Percentiles rank a stretch among this genome's conserved stretches.
Evolutionary conservation across 2,113 vertebrate species (phyloP).

Genomic region (Nothobranchius kuhntae): DNA sequence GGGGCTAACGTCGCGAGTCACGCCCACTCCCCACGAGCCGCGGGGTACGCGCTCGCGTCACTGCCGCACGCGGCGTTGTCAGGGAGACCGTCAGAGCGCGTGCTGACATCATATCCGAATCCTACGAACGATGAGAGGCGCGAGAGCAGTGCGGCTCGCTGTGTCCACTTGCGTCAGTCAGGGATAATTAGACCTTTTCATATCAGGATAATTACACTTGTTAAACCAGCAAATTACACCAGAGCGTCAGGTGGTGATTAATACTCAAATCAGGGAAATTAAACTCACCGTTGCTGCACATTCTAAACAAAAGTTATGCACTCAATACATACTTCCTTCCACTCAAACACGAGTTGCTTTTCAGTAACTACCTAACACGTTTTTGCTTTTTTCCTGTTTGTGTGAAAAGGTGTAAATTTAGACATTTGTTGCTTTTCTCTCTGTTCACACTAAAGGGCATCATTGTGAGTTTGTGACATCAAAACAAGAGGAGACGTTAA

Average conservation of each 20-base stretch:
- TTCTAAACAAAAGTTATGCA: neutral
- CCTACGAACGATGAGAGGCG: conserved; percentile 62
- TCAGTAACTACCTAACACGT: neutral
- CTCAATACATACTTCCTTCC: neutral
- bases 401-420: neutral
- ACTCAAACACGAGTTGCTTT: neutral
- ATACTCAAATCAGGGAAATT: conserved; percentile 36
- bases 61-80: conserved; percentile 77
- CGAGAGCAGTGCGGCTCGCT: conserved; percentile 28
- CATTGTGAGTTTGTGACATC: too few species aligned
- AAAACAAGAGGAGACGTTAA: too few species aligned
- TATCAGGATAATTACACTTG: conserved; percentile 44
- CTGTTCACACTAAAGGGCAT: neutral
- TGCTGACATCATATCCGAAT: conserved; percentile 72
- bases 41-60: conserved; percentile 69
- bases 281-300: neutral
- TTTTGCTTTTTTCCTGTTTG: neutral
- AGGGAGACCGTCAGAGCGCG: conserved; percentile 68
- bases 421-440: neutral
- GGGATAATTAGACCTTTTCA: conserved; percentile 51
- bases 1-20: conserved; percentile 67
- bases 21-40: conserved; percentile 78
- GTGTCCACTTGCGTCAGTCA: conserved; percentile 66
- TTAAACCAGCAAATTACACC: conserved; percentile 26
- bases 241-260: conserved; percentile 44